Evolutionary conservation across 2,797 vertebrate genomes (phyloP), one percentile per base, ranked within the genome.

Genomic region (Enteromius mattozi): DNA sequence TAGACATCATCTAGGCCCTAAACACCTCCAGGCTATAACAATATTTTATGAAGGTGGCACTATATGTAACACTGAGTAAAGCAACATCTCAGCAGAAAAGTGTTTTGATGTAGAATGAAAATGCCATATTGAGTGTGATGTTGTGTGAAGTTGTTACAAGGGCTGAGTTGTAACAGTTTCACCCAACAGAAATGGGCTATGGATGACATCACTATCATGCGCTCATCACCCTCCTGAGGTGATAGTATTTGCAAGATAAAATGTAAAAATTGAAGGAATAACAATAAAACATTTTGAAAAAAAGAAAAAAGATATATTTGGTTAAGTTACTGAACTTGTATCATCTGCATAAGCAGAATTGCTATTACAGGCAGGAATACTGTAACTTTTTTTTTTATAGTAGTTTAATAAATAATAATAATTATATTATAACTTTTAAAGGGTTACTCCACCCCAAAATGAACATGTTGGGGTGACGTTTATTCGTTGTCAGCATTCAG

Each of bases 91-190:
- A 76, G 61, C n/a, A 27, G 79, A 54, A 42, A 56, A 17, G 49
- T 56, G 63, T 35, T 54, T 70, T 70, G 21, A 7, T 7, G 42
- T 5, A n/a, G 17, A 63, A 66, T 8, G 24, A 6, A 24, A 63
- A 63, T 40, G 6, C n/a, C 8, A n/a, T n/a, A 24, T 17, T 76
- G 21, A 59, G 71, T 33, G 47, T 74, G 71, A 74, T 40, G 51
- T n/a, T 59, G 71, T 33, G 47, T 74, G 71, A 74, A 24, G 51
- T n/a, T 59, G 54, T 74, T 33, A 74, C 45, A 74, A 17, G 1
- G 27, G 17, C 16, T 51, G 72, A 75, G 72, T 75, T 37, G 72
- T 75, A 75, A 12, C 35, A 82, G 8, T 70, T 80, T 69, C 49
- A 40, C 24, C n/a, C 35, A 56, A 37, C 51, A 51, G 16, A 74